Conservation (phyloP, 2,113 vertebrate genomes). For the Ceyx margarethae region DNA sequence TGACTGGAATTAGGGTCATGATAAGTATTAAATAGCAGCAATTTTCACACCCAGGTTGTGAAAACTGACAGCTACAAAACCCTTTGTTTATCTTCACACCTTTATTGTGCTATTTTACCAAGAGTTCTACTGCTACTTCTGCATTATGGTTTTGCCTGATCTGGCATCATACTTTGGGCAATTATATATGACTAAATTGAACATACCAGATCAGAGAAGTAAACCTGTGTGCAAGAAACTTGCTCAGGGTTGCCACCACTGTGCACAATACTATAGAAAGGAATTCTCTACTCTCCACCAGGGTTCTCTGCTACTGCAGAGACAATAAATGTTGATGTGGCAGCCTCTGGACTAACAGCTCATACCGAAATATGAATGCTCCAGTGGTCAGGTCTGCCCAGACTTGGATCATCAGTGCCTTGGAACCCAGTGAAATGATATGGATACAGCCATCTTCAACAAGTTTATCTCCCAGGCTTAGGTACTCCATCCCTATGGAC, state of each 20-base stretch:
- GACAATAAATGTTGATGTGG: not conserved
- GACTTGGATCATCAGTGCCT: conserved; percentile 94
- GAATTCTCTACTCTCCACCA: not conserved
- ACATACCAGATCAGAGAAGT: not conserved
- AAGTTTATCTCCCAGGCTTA: conserved; percentile 72
- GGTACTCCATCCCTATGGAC: conserved; percentile 62
- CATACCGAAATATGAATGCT: conserved; percentile 89
- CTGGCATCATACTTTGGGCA: not conserved
- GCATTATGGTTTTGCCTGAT: not conserved
- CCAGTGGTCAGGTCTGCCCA: conserved; percentile 88
- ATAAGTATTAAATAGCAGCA: not conserved
- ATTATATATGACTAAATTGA: not conserved
- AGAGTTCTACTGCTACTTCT: not conserved
- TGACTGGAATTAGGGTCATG: too few species aligned
- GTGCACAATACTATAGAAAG: not conserved
- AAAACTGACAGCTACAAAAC: not conserved
- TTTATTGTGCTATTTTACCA: not conserved
- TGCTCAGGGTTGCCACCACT: not conserved
- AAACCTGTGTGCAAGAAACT: not conserved
- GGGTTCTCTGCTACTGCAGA: not conserved
- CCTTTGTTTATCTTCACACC: not conserved
- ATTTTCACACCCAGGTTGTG: not conserved
- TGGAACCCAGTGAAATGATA: conserved; percentile 92
- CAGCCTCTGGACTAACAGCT: not conserved
- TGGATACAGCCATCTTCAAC: conserved; percentile 86